Base-by-base conservation (phyloP, 2,797 vertebrate genomes). In the Anableps anableps region DNA sequence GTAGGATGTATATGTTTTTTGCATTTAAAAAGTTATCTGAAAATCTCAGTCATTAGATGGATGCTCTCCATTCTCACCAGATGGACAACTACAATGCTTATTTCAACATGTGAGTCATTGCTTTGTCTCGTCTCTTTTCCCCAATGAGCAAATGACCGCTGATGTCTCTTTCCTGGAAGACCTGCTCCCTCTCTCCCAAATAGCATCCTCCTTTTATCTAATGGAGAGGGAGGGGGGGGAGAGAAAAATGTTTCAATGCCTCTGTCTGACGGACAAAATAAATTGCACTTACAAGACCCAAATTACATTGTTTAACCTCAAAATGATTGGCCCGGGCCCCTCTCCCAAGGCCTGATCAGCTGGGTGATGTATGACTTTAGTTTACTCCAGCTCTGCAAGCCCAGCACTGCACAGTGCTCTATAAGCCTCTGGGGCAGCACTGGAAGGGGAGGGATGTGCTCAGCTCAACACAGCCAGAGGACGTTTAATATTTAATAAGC, bases 401-500 rank as follows among this genome's bases (percentile, higher is more conserved):
- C 97, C 96, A 80, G 84, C 80, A 66, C 80, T 66, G 84, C 96
- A 97, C 94, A 95, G 91, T 96, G 79, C 86, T 93, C 89, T 79
- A 85, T 89, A 89, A 91, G 88, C 93, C 97, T 96, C 86, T 70
- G 4, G 90, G 91, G 96, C 95, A 94, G 94, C 96, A 96, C 96
- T 93, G 95, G 88, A 88, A 88, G 89, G 88, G 72, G 85, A 76
- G 81, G 88, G 87, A 91, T 87, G 90, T 71, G 82, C 79, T 77
- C 51, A 84, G 83, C 94, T 94, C 95, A 93, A 97, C 94, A 93
- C 95, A 96, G 96, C 94, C 95, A 95, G 96, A 96, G 96, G 95
- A 95, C 90, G 88, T 95, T 98, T 97, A 97, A 97, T 98, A 97
- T 97, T 97, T 98, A 96, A 97, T 98, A 97, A 98, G 95, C 96